phyloP scores from a whole-genome alignment of 2,113 vertebrate species.

The Machaerirhynchus nigripectus region DNA sequence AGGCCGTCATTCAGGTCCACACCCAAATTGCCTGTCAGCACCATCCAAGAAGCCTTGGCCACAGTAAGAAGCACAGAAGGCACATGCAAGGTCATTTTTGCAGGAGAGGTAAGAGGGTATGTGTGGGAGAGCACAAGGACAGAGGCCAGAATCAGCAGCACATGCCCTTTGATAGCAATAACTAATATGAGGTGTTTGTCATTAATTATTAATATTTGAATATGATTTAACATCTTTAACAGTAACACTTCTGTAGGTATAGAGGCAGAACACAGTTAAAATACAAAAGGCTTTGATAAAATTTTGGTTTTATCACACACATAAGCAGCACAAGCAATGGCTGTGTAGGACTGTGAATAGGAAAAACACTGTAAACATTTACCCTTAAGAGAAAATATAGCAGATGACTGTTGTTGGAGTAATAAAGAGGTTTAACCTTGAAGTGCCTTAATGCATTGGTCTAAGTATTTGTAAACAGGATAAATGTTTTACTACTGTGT shows the following conservation, averaged over 20 bases:
- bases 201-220: conserved; percentile 38
- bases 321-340: background rate
- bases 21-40: accelerated
- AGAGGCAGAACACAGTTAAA: background rate
- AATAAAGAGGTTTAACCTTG: background rate
- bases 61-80: background rate
- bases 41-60: background rate
- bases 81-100: background rate
- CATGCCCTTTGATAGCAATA: background rate
- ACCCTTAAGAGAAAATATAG: background rate
- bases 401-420: background rate
- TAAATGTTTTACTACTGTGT: background rate
- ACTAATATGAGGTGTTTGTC: background rate
- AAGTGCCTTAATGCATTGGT: background rate
- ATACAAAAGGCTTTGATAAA: background rate
- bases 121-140: background rate
- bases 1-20: background rate
- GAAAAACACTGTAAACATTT: background rate
- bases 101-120: background rate
- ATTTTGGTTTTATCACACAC: background rate
- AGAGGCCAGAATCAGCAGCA: background rate
- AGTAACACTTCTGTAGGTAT: background rate
- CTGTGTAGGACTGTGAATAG: background rate
- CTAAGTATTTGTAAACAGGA: background rate
- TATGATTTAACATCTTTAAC: background rate